Evolutionary conservation across 2,113 vertebrate genomes (phyloP).

Genomic region (Actenoides hombroni): DNA sequence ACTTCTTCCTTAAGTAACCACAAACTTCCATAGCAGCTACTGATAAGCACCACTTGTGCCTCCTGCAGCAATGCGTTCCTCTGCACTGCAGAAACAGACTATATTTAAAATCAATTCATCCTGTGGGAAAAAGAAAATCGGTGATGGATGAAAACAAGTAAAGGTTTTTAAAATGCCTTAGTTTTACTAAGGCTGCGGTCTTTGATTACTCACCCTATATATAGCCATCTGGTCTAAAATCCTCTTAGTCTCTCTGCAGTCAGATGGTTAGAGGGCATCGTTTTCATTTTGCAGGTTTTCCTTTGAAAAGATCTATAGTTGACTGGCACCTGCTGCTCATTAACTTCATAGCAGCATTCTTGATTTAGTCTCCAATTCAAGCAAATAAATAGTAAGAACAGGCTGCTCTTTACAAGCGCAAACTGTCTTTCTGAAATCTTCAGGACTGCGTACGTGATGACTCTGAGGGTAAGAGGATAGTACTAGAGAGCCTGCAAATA

Average conservation of each 20-base stretch:
- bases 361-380: background rate
- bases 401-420: background rate
- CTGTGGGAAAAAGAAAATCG: background rate
- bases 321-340: background rate
- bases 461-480: accelerated
- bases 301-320: background rate
- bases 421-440: background rate
- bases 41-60: background rate
- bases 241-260: background rate
- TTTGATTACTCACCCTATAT: background rate
- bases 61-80: background rate
- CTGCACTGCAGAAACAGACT: background rate
- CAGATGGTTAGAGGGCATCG: background rate
- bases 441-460: background rate
- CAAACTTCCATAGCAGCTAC: background rate
- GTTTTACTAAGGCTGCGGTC: background rate
- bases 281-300: background rate
- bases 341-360: background rate
- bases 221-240: background rate
- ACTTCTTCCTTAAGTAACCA: background rate
- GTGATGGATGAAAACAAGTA: background rate
- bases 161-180: background rate
- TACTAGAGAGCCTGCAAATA: background rate
- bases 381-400: background rate
- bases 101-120: background rate